Evolutionary conservation across 2,113 vertebrate species (phyloP), one percentile per base, ranked within the genome.

Genomic region (Stigmatopora nigra): DNA sequence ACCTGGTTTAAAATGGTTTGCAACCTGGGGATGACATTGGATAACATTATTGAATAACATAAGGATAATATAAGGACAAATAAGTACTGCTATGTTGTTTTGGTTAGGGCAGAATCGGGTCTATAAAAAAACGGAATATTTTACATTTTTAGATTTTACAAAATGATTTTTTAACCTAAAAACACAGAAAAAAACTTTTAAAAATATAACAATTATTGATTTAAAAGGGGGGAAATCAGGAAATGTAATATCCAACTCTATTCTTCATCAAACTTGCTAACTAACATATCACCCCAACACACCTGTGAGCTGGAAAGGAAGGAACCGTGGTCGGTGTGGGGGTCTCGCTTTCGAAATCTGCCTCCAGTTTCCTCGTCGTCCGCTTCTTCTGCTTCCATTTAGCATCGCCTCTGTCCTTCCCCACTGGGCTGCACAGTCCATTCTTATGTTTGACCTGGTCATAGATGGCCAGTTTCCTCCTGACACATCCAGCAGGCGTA

Each of bases 1-100:
- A 99, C 95, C 90, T 97, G 97, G 88, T 95, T 96, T 71, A 95
- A 88, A 79, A 99, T 97, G 81, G 92, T 94, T 85, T 95, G 95
- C 86, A 99, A 93, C 88, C 97, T 99, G 75, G 72, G 61, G 22
- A 20, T 70, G 48, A 0, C 31, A 46, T 2, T n/a, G n/a, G n/a
- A n/a, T n/a, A n/a, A n/a, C n/a, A n/a, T n/a, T n/a, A n/a, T n/a
- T n/a, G n/a, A n/a, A n/a, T n/a, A n/a, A n/a, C n/a, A n/a, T n/a
- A n/a, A n/a, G n/a, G n/a, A n/a, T n/a, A n/a, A n/a, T n/a, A n/a
- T n/a, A n/a, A 5, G 41, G 56, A 11, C 2, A 20, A 59, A 31
- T 3, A 41, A 41, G 14, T 0, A 31, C 9, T 17, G 51, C 20
- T 11, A 56, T 2, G 20, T 8, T 2, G 51, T 19, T 51, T n/a